Evolutionary conservation across 2,113 vertebrate genomes (phyloP).

Genomic region (Tetrao urogallus): DNA sequence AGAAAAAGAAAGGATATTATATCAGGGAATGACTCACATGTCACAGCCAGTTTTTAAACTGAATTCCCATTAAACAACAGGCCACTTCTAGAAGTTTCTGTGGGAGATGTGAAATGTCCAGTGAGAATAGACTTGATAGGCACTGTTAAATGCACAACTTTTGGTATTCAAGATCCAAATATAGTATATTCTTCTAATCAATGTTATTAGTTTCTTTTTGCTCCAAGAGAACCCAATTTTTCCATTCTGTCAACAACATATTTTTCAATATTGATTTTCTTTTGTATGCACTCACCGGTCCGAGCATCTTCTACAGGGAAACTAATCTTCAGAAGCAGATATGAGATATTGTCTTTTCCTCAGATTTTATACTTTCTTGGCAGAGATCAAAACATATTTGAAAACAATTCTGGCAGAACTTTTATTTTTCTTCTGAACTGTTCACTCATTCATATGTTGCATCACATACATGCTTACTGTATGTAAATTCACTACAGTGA

Average conservation of each 20-base stretch:
- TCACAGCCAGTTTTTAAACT: not conserved
- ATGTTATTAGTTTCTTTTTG: not conserved
- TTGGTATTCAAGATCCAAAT: not conserved
- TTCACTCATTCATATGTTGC: not conserved
- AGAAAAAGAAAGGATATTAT: not conserved
- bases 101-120: not conserved
- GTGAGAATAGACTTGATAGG: not conserved
- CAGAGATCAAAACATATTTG: not conserved
- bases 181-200: not conserved
- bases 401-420: not conserved
- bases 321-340: not conserved
- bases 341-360: not conserved
- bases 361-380: not conserved
- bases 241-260: not conserved
- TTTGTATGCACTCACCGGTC: not conserved
- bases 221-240: not conserved
- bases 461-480: not conserved
- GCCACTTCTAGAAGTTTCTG: not conserved
- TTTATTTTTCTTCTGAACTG: not conserved
- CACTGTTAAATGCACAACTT: not conserved
- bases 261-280: not conserved
- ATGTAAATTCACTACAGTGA: not conserved
- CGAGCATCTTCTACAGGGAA: not conserved
- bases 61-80: not conserved
- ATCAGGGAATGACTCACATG: not conserved